phyloP scores from a whole-genome alignment of 2,888 invertebrate species.

The Helicoverpa assulta region DNA sequence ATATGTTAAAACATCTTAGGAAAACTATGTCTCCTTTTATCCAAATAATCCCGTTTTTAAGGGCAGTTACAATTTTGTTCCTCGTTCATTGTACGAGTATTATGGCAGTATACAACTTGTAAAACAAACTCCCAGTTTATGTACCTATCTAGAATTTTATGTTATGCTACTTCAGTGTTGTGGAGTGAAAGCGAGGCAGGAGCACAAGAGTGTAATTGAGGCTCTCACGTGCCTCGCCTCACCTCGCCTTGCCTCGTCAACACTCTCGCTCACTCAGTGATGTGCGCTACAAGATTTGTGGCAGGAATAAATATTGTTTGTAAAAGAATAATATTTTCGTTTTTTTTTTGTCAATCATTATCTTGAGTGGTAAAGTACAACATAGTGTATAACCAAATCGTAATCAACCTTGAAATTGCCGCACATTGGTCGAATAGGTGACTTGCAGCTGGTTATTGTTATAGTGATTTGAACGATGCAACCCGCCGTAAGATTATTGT shows the following conservation, averaged over 20 bases:
- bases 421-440: no score
- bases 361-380: no score
- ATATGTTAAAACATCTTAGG: no score
- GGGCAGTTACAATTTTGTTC: no score
- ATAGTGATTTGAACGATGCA: no score
- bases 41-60: no score
- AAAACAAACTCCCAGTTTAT: not conserved
- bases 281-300: not conserved
- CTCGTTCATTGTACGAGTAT: no score
- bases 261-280: not conserved
- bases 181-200: not conserved
- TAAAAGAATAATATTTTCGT: not conserved
- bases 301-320: not conserved
- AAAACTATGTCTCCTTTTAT: no score
- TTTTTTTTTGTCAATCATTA: not conserved
- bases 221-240: not conserved
- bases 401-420: no score
- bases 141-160: not conserved
- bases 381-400: not conserved
- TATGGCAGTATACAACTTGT: not conserved
- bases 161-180: not conserved
- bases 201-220: conserved; percentile 2
- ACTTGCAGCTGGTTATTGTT: no score
- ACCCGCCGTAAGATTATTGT: no score
- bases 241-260: not conserved